A percentile compares a stretch with the other conserved stretches of the same genome.
Conservation (phyloP, 2,888 invertebrate species). For the Pammene fasciana region DNA sequence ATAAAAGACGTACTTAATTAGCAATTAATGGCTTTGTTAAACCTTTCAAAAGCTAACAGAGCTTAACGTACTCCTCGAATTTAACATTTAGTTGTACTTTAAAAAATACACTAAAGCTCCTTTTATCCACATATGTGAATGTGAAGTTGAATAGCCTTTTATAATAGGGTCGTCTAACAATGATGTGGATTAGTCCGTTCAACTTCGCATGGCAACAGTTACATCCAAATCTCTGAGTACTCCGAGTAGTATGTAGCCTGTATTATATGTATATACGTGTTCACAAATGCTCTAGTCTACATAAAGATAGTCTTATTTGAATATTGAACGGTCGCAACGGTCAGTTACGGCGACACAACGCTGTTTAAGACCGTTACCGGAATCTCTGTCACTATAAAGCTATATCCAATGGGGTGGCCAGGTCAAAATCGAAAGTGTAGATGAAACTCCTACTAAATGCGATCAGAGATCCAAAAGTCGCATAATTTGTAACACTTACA, state of each 20-base stretch:
- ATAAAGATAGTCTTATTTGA: constrained; percentile 16
- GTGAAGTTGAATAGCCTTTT: constrained; percentile 7
- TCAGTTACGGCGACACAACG: constrained; percentile 8
- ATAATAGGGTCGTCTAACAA: constrained; percentile 21
- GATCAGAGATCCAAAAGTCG: neutral
- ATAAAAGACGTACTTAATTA: too few relatives aligned
- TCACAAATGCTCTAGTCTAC: constrained; percentile 8
- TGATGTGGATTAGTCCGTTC: constrained; percentile 24
- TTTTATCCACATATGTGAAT: neutral
- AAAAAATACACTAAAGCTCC: too few relatives aligned
- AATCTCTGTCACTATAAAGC: constrained; percentile 19
- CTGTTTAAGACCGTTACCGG: constrained; percentile 13
- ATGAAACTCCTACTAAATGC: neutral
- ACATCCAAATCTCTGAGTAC: constrained; percentile 1
- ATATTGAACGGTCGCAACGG: constrained; percentile 10
- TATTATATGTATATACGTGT: neutral
- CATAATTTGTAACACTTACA: too few relatives aligned
- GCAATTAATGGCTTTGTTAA: too few relatives aligned
- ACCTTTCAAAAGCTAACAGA: too few relatives aligned
- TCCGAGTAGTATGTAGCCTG: neutral
- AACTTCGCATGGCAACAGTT: constrained; percentile 16
- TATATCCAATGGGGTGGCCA: constrained; percentile 1
- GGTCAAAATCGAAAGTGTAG: neutral
- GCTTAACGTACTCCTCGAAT: too few relatives aligned
- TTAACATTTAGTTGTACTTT: too few relatives aligned